A percentile compares a stretch with the other conserved stretches of the same genome.
These are phyloP conservation scores for Spicauda simplicius DNA, from an alignment of 2,888 invertebrate species.

Conservation along the genomic window DNA sequence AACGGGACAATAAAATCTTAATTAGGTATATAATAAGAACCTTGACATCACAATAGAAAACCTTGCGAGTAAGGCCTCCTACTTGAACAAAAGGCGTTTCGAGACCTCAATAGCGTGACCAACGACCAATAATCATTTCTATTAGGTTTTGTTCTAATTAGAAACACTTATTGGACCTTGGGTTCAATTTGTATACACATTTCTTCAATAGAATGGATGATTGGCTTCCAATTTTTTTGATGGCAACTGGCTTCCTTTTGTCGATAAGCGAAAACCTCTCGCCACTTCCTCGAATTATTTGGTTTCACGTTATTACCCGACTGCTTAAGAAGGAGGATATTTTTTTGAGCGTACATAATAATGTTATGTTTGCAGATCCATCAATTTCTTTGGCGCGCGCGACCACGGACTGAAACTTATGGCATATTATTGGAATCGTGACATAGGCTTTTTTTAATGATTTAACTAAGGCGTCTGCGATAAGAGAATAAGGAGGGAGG, in stretches of 20 bases:
- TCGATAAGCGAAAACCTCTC: background rate
- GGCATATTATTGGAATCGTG: too few relatives aligned
- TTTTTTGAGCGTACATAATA: too few relatives aligned
- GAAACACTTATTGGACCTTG: constrained; percentile 15
- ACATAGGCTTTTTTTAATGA: too few relatives aligned
- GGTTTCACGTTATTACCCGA: background rate
- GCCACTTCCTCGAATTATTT: background rate
- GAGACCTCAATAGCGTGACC: constrained; percentile 24
- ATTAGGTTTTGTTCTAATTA: constrained; percentile 23
- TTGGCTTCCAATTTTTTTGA: background rate
- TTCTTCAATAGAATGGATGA: too few relatives aligned
- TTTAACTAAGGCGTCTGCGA: too few relatives aligned
- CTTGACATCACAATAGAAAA: constrained; percentile 31
- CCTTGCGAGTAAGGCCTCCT: constrained; percentile 36
- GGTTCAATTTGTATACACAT: constrained; percentile 2
- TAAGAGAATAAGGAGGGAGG: too few relatives aligned
- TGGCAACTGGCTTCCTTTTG: background rate
- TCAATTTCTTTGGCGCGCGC: too few relatives aligned
- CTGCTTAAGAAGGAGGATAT: too few relatives aligned
- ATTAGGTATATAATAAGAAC: constrained; percentile 10
- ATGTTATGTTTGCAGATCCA: too few relatives aligned
- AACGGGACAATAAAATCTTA: background rate
- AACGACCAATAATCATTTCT: constrained; percentile 17
- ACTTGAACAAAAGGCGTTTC: constrained; percentile 31
- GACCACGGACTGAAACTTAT: too few relatives aligned